Evolutionary conservation across 2,113 vertebrate genomes (phyloP), one percentile per base, ranked within the genome.

Genomic region (Mustela lutreola): DNA sequence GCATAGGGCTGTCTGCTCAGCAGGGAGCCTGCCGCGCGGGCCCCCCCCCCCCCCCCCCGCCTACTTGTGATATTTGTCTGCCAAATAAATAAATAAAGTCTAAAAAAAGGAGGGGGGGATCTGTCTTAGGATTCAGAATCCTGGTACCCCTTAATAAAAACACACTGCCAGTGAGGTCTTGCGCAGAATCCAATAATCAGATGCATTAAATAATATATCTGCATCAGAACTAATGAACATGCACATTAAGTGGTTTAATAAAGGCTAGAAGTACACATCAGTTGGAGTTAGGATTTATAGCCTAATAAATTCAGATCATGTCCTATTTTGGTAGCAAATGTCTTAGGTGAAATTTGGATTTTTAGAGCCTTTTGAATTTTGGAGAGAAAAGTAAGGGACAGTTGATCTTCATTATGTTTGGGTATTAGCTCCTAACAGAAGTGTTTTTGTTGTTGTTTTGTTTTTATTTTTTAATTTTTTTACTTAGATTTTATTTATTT

Each of bases 311-410:
- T 92, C 28, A 9, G 58, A 11, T 42, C 4, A 7, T 63, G 53
- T 62, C 19, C 12, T 92, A 39, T 95, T 96, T 93, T 94, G 81
- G 67, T 70, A 76, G 79, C 53, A 82, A n/a, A 65, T n/a, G 39
- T 50, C 36, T 81, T 81, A 85, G 4, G 11, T 9, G 80, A 50
- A 92, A 31, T 42, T 94, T 48, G 56, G 31, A 63, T 78, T 85
- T 91, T 84, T 81, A 56, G 67, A 83, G 16, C 16, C 60, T 73
- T 92, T 81, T 45, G 31, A 73, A 75, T 67, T 83, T 90, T 53
- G n/a, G 48, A 53, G 83, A 39, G 21, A 11, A 7, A 16, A 9
- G 1, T 42, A 48, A 50, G 21, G n/a, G 14, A 56, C 45, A 84
- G 58, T 39, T 90, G 18, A 79, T 75, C n/a, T 87, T 15, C 12